Conservation (phyloP, 2,113 vertebrate genomes). For the Passer domesticus region DNA sequence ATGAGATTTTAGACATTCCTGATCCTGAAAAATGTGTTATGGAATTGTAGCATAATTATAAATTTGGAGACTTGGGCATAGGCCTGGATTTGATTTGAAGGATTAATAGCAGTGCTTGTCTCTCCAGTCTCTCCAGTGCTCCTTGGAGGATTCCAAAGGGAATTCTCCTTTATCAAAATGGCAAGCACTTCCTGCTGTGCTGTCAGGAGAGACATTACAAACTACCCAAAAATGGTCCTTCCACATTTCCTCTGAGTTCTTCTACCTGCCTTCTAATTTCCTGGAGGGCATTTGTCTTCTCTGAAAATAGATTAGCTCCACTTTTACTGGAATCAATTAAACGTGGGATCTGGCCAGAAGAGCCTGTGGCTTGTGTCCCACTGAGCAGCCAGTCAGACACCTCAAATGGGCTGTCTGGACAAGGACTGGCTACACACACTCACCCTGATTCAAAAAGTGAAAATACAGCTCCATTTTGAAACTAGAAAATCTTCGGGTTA, state of each 20-base stretch:
- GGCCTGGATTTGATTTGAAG: neutral
- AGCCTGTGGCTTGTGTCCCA: slow-evolving; percentile 23
- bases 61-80: neutral
- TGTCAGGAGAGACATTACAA: slow-evolving; percentile 36
- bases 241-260: slow-evolving; percentile 33
- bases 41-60: neutral
- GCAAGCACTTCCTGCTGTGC: slow-evolving; percentile 20
- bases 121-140: neutral
- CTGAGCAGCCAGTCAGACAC: neutral
- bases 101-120: slow-evolving; percentile 40
- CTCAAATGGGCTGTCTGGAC: neutral
- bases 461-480: neutral
- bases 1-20: neutral
- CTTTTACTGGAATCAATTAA: slow-evolving; percentile 48
- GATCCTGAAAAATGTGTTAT: slow-evolving; percentile 8
- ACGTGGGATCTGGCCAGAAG: neutral
- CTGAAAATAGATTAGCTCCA: slow-evolving; percentile 8
- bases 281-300: slow-evolving; percentile 40
- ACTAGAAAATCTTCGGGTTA: neutral
- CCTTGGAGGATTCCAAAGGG: slow-evolving; percentile 15
- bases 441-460: neutral
- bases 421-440: neutral
- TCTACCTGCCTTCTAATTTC: slow-evolving; percentile 38
- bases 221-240: slow-evolving; percentile 32
- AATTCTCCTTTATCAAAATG: slow-evolving; percentile 50